Evolutionary conservation across 2,888 invertebrate genomes (phyloP).

Genomic region (Mythimna lalbum): DNA sequence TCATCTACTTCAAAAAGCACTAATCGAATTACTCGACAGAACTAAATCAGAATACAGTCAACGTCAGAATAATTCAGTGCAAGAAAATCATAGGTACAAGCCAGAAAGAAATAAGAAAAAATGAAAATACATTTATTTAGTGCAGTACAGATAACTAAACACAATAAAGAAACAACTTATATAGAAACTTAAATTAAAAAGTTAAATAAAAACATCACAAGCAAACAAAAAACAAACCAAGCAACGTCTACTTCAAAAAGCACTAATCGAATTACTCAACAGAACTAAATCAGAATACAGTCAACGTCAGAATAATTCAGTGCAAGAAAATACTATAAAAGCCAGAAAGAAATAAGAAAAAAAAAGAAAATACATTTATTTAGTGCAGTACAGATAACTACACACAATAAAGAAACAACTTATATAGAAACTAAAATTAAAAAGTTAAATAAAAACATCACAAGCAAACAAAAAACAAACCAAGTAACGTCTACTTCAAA

Average conservation of each 20-base stretch:
- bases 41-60: conserved; percentile 65
- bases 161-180: no score
- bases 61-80: conserved; percentile 68
- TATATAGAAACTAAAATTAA: no score
- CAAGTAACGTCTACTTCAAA: conserved; percentile 12
- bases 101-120: no score
- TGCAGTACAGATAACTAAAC: no score
- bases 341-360: no score
- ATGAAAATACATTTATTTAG: no score
- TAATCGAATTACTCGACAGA: conserved; percentile 53
- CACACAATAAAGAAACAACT: no score
- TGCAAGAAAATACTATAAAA: conserved; percentile 2
- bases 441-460: background rate
- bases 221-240: conserved; percentile 13
- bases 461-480: conserved; percentile 16
- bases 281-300: conserved; percentile 62
- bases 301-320: conserved; percentile 69
- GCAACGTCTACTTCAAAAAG: conserved; percentile 26
- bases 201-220: conserved; percentile 12
- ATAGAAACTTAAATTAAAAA: no score
- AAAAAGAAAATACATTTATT: no score
- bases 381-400: no score
- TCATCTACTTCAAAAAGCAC: conserved; percentile 29
- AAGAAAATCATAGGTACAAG: background rate
- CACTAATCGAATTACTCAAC: conserved; percentile 54